Evolutionary conservation across 1,140 invertebrate species (phyloP).

Genomic region (Hestina assimilis): DNA sequence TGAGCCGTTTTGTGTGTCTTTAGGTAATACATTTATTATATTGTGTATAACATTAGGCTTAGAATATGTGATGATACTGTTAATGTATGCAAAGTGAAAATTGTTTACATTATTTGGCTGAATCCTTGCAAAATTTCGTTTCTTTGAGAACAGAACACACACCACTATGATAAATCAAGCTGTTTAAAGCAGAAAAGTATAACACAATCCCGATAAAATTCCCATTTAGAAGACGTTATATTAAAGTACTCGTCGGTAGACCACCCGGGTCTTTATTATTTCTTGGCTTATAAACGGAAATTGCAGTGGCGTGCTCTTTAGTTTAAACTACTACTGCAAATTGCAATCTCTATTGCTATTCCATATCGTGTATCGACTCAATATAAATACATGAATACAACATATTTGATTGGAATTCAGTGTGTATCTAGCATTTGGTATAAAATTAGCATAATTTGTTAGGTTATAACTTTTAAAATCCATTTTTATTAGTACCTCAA

Average conservation of each 20-base stretch:
- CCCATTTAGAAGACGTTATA: background rate
- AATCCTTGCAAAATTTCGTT: too few species aligned
- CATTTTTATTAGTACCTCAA: too few species aligned
- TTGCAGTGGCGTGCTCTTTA: conserved; percentile 21
- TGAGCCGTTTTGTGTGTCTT: too few species aligned
- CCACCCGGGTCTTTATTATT: conserved; percentile 34
- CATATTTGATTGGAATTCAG: too few species aligned
- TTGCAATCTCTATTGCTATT: conserved; percentile 19
- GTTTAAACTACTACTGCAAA: conserved; percentile 28
- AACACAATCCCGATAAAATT: background rate
- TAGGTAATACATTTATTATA: too few species aligned
- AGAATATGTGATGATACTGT: too few species aligned
- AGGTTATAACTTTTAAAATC: conserved; percentile 10
- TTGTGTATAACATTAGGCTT: too few species aligned
- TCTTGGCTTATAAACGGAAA: conserved; percentile 28
- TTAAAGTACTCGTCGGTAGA: conserved; percentile 7
- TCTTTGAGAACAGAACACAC: too few species aligned
- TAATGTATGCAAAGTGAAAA: too few species aligned
- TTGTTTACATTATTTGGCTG: too few species aligned
- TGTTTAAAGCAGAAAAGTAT: background rate
- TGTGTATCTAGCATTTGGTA: too few species aligned
- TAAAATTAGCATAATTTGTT: background rate
- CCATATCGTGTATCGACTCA: background rate
- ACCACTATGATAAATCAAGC: too few species aligned
- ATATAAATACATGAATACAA: background rate